Base-by-base conservation (phyloP, 53 echinoderm and acorn worm species). In the Echinometra lucunter region DNA sequence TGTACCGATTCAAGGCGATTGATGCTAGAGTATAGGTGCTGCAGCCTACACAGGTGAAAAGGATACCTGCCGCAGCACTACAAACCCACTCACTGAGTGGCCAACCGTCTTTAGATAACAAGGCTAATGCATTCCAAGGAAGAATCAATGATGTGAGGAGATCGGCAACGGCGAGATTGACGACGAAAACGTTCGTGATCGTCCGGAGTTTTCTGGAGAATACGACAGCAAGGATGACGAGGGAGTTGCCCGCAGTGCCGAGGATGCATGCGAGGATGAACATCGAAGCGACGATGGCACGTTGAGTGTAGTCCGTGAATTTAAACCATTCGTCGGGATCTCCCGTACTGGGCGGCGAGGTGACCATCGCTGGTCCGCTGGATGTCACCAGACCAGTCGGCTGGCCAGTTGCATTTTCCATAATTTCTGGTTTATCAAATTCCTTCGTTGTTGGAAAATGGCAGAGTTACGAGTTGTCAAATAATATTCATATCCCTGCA, bases 141-240 rank as follows among this genome's bases (percentile, higher is more conserved):
- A 98, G 88, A 18, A 81, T 80, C 1, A 96, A 82, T 6, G 97
- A 95, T 4, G 97, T 95, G 37, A 98, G 90, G 9, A 98, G 94
- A 87, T 98, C 98, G 2, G 95, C 96, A 0, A 96, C 47, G 19
- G 97, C 96, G 53, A 98, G 95, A 90, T 96, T 98, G 42, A 98
- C 98, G 56, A 98, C 98, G 93, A 97, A 98, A 11, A 97, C 98
- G 89, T 98, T 98, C 75, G 97, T 98, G 56, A 97, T 90, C 38
- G 97, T 97, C 69, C 97, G 96, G 40, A 97, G 94, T 94, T 97
- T 97, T 57, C 91, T 94, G 30, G 97, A 97, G 57, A 97, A 53
- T 11, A 97, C 81, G 44, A 98, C 98, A 53, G 98, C 97, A 25
- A 98, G 53, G 53, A 98, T 96, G 63, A 98, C 96, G 55, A 97